These are phyloP conservation scores for Brachionus paranguensis DNA, from an alignment of 1,140 invertebrate species.

Conservation along the genomic window DNA sequence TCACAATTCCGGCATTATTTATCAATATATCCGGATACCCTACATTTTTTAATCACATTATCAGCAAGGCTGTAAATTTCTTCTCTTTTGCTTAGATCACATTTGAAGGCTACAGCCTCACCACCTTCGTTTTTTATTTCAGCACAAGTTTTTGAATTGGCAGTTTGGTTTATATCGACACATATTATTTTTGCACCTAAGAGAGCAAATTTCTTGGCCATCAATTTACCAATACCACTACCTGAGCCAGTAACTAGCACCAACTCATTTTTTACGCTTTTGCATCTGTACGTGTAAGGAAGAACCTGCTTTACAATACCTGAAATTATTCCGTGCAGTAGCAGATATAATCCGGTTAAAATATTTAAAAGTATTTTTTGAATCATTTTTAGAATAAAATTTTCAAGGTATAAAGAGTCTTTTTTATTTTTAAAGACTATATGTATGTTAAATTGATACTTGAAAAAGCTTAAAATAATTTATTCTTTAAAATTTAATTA, in stretches of 20 bases:
- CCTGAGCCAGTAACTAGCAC: slow-evolving; percentile 73
- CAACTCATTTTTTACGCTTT: slow-evolving; percentile 66
- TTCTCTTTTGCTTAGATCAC: slow-evolving; percentile 64
- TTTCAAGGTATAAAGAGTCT: not conserved
- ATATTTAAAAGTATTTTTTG: not conserved
- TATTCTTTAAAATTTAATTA: not conserved
- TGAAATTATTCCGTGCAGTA: not conserved
- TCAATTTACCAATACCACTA: slow-evolving; percentile 76
- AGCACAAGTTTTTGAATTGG: slow-evolving; percentile 69
- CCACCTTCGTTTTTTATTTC: not conserved
- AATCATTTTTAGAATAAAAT: not conserved
- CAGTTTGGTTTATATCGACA: slow-evolving; percentile 69
- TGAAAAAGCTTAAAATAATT: not conserved
- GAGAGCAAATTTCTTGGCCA: slow-evolving; percentile 71
- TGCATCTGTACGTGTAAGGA: slow-evolving; percentile 42
- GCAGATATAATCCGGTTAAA: not conserved
- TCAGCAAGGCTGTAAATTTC: slow-evolving; percentile 76
- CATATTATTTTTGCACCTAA: slow-evolving; percentile 76
- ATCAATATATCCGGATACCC: slow-evolving; percentile 81
- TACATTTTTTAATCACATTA: slow-evolving; percentile 60
- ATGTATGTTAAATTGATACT: not conserved
- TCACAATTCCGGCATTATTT: slow-evolving; percentile 89
- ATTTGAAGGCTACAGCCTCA: slow-evolving; percentile 50
- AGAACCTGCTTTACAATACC: not conserved
- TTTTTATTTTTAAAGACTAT: not conserved